Conservation (phyloP, 2,797 vertebrate genomes). For the Tachyglossus aculeatus region DNA sequence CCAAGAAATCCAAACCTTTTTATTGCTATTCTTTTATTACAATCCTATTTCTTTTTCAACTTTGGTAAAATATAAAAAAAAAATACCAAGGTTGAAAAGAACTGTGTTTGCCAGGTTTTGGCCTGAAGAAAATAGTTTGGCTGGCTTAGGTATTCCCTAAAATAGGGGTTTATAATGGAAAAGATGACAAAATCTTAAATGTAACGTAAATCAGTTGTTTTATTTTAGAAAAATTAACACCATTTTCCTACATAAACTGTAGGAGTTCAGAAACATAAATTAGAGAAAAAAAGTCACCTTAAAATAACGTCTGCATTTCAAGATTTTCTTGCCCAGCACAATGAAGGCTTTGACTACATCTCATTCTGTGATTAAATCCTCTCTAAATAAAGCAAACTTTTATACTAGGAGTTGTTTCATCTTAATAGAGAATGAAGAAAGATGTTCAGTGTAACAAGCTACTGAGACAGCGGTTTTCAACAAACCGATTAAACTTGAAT, state of each 20-base stretch:
- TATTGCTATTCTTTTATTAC: background rate
- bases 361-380: too few species aligned
- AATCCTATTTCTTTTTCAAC: slow-evolving; percentile 7
- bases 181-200: slow-evolving; percentile 24
- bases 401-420: too few species aligned
- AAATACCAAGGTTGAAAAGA: slow-evolving; percentile 15
- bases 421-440: too few species aligned
- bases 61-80: slow-evolving; percentile 14
- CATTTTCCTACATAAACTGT: slow-evolving; percentile 1
- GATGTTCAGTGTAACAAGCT: too few species aligned
- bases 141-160: background rate
- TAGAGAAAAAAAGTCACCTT: slow-evolving; percentile 9
- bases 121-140: slow-evolving; percentile 23
- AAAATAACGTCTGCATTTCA: slow-evolving; percentile 15
- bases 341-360: too few species aligned
- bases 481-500: too few species aligned
- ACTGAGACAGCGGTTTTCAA: too few species aligned
- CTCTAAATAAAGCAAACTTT: too few species aligned
- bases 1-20: slow-evolving; percentile 5
- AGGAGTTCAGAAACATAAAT: slow-evolving; percentile 19
- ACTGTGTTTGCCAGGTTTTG: slow-evolving; percentile 15
- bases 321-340: too few species aligned
- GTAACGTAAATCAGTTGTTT: slow-evolving; percentile 3
- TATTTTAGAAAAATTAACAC: slow-evolving; percentile 35
- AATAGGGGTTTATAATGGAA: slow-evolving; percentile 33